Evolutionary conservation across 2,888 invertebrate genomes (phyloP).

Genomic region (Philereme transversata): DNA sequence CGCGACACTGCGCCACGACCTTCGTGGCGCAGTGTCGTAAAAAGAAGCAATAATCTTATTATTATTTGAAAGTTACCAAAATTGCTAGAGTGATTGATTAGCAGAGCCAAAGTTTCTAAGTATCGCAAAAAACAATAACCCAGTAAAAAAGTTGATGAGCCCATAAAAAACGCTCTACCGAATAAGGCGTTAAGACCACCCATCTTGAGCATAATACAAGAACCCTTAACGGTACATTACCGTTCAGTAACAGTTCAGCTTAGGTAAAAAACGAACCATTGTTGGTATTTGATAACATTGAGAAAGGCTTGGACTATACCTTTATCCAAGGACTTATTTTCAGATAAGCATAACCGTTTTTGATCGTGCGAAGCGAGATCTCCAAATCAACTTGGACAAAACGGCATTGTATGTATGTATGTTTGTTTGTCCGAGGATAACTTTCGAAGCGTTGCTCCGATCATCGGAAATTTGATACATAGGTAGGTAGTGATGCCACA

Average conservation of each 20-base stretch:
- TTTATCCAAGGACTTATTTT: background rate
- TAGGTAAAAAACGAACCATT: slow-evolving; percentile 17
- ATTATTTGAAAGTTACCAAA: background rate
- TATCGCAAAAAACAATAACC: background rate
- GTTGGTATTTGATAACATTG: background rate
- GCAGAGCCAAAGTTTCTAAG: slow-evolving; percentile 6
- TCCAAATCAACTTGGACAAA: too few species aligned
- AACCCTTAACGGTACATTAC: slow-evolving; percentile 19
- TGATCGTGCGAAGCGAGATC: too few species aligned
- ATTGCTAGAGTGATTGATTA: slow-evolving; percentile 6
- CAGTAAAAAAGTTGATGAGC: slow-evolving; percentile 8
- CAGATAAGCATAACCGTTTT: too few species aligned
- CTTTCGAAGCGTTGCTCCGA: too few species aligned
- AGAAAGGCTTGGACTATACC: slow-evolving; percentile 1
- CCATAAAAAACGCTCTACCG: slow-evolving; percentile 7
- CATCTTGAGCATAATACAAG: slow-evolving; percentile 9
- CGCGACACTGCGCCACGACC: background rate
- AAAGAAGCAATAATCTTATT: background rate
- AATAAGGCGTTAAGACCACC: slow-evolving; percentile 7
- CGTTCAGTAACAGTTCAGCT: slow-evolving; percentile 18
- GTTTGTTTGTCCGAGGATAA: too few species aligned
- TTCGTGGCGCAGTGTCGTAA: background rate
- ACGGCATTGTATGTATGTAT: too few species aligned
- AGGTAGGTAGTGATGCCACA: too few species aligned
- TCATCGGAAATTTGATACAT: too few species aligned